Evolutionary conservation across 2,888 invertebrate species (phyloP), one percentile per base, ranked within the genome.

Genomic region (Euproctis similis): DNA sequence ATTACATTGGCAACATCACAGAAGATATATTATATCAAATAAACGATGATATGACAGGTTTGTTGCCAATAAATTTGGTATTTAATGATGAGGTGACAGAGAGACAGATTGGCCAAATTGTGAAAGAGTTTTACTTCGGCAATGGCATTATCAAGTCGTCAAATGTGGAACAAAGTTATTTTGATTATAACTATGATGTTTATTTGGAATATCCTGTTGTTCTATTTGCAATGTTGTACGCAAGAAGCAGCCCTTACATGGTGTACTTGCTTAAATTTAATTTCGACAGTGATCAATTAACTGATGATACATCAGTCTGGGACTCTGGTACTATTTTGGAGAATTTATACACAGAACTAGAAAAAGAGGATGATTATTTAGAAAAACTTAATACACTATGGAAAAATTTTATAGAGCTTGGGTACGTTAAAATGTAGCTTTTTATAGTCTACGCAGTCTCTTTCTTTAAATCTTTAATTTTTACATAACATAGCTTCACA

Each of bases 71-170:
- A 28, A 76, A 82, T 41, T 53, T 84, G 34, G 42, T 47, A 32
- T 73, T 77, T 41, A 50, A 55, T 1, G 52, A 46, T 30, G 42
- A 59, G 6, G 33, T 40, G 0, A 43, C 48, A 1, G 66, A 51
- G 34, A 24, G 51, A 1, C 66, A 50, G 40, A 42, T 82, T 5
- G 66, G 59, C 1, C 53, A 60, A 24, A 36, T 71, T n/a, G 61
- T 75, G 0, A 75, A 69, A 38, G 58, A 67, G 2, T 71, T 69
- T 42, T 84, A 82, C 36, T 71, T 81, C 36, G 56, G 56, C 1
- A 43, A 50, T 8, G 44, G 53, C 5, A 37, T 42, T 18, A 12
- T 17, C 12, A 17, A 11, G 6, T 12, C 4, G 1, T 36, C 44
- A 2, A 45, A 53, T 11, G 11, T 46, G 0, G 21, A 50, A 1